A percentile compares a stretch with the other conserved stretches of the same genome.
Conservation (phyloP, 2,888 invertebrate species). For the Lordiphosa fenestrarum region DNA sequence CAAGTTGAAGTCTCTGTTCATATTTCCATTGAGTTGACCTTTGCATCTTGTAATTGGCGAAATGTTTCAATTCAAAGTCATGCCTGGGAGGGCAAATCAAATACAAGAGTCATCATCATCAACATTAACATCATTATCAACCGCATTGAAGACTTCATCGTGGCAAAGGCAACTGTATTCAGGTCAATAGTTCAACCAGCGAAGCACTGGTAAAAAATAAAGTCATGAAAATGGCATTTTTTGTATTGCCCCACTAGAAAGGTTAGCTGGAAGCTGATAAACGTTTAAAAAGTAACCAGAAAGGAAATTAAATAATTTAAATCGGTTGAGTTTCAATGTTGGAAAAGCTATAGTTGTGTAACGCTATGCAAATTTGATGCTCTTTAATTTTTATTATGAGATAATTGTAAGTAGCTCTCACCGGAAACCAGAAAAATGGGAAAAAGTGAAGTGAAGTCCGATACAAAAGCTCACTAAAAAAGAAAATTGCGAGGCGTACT, state of each 20-base stretch:
- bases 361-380: too few species aligned
- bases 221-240: slow-evolving; percentile 51
- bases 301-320: slow-evolving; percentile 2
- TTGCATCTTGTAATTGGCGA: slow-evolving; percentile 52
- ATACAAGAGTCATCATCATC: slow-evolving; percentile 62
- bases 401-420: too few species aligned
- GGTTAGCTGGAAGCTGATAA: slow-evolving; percentile 6
- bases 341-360: too few species aligned
- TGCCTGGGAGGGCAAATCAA: slow-evolving; percentile 51
- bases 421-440: too few species aligned
- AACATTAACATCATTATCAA: slow-evolving; percentile 41
- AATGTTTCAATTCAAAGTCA: slow-evolving; percentile 60
- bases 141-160: slow-evolving; percentile 24
- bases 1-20: slow-evolving; percentile 29
- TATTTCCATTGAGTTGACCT: slow-evolving; percentile 28
- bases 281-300: not conserved
- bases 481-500: too few species aligned
- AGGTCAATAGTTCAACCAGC: slow-evolving; percentile 64
- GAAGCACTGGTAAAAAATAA: slow-evolving; percentile 17
- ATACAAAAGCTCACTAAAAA: too few species aligned
- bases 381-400: too few species aligned
- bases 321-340: too few species aligned
- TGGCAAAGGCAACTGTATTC: slow-evolving; percentile 37
- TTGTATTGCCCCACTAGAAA: slow-evolving; percentile 30
- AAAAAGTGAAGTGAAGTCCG: too few species aligned